Evolutionary conservation across 2,888 invertebrate genomes (phyloP), one percentile per base, ranked within the genome.

Genomic region (Acholoe squamosa): DNA sequence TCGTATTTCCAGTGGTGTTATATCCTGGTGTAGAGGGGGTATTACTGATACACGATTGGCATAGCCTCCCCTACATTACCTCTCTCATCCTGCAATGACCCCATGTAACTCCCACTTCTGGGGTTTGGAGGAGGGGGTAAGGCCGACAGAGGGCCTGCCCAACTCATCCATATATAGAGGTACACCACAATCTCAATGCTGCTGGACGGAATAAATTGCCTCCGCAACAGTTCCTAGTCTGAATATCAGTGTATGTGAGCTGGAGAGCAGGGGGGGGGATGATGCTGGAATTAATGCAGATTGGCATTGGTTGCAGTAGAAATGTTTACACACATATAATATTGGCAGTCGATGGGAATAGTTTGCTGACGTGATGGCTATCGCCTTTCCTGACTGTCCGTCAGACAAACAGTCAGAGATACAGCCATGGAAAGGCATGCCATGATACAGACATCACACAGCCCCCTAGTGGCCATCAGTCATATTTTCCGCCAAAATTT

Each of bases 121-220:
- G 61, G 22, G 19, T 19, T 3, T 61, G 22, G 61, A n/a, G 61
- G 61, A 61, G 3, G 61, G 61, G 61, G 61, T 3, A 19, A 19
- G 61, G 61, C 12, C 3, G 3, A 43, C 43, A 43, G 61, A n/a
- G 61, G 61, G 61, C 22, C n/a, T 71, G n/a, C 28, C 31, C 28
- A 80, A 80, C 80, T 25, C 43, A 80, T 80, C 80, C 80, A 80
- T 80, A 80, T 43, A 80, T 33, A 80, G 34, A 80, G 43, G 80
- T 80, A 43, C 22, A 43, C 71, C 71, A 28, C 71, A 71, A 71
- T 71, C 71, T 71, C 28, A 28, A 28, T 16, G 28, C 14, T 28
- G 28, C 28, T 71, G 71, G 71, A 25, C 71, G 31, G 71, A 71
- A 71, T 71, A 71, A 71, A 71, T 71, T 71, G 71, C 31, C 71